These are phyloP conservation scores for Ciona savignyi DNA, from an alignment of 23 tunicate species.

Conservation along the genomic window DNA sequence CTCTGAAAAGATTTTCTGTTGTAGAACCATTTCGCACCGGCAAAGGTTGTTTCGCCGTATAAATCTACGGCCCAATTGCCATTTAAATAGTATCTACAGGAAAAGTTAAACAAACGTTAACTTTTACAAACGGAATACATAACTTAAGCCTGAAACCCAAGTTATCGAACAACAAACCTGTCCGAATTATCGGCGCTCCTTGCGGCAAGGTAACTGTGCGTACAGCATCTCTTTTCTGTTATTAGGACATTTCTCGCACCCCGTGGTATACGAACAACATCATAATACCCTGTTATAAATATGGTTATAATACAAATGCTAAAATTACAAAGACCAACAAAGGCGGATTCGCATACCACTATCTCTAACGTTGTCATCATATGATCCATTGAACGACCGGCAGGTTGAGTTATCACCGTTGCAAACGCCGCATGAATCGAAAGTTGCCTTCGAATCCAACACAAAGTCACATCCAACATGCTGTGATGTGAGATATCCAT, in stretches of 20 bases:
- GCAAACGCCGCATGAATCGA: slow-evolving; percentile 86
- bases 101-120: neutral
- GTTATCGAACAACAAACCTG: too few relatives aligned
- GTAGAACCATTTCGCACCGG: slow-evolving; percentile 76
- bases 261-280: slow-evolving; percentile 62
- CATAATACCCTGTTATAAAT: slow-evolving; percentile 59
- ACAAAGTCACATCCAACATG: slow-evolving; percentile 84
- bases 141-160: too few relatives aligned
- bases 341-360: slow-evolving; percentile 35
- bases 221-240: slow-evolving; percentile 74
- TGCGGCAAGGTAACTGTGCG: slow-evolving; percentile 83
- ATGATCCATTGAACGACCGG: slow-evolving; percentile 46
- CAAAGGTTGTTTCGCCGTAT: slow-evolving; percentile 56
- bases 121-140: too few relatives aligned
- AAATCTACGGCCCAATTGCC: slow-evolving; percentile 86
- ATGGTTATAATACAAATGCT: neutral
- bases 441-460: slow-evolving; percentile 76
- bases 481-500: slow-evolving; percentile 13
- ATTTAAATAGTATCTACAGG: slow-evolving; percentile 61
- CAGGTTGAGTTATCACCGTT: slow-evolving; percentile 94
- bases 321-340: neutral
- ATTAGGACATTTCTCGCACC: slow-evolving; percentile 60
- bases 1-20: slow-evolving; percentile 41
- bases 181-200: slow-evolving; percentile 26
- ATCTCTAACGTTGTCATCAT: slow-evolving; percentile 24